phyloP scores from a whole-genome alignment of 2,113 vertebrate genomes.

The Hippocampus barbouri region DNA sequence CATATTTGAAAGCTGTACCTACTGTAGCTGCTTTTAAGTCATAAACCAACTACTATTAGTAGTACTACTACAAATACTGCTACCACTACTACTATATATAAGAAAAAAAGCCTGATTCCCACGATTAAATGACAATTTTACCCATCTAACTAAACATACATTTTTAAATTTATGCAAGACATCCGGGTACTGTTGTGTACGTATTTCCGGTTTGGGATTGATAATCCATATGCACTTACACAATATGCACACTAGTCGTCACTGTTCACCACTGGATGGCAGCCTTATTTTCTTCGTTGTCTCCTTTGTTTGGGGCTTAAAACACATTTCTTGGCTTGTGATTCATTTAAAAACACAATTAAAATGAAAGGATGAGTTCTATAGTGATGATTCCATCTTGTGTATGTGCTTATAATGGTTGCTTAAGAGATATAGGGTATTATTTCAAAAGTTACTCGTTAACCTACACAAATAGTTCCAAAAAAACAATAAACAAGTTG shows the following conservation, averaged over 20 bases:
- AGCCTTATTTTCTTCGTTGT: neutral
- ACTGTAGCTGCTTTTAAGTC: neutral
- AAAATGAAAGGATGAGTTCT: neutral
- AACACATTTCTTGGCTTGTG: neutral
- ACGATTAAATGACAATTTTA: neutral
- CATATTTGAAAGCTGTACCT: neutral
- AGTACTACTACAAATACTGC: neutral
- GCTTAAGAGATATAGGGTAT: neutral
- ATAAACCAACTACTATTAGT: neutral
- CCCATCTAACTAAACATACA: too few species aligned
- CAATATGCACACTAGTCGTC: neutral
- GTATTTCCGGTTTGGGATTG: neutral
- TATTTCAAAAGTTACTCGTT: neutral
- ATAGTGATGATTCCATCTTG: neutral
- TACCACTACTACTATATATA: neutral
- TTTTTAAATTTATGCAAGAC: neutral
- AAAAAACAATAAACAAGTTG: neutral
- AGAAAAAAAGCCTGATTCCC: neutral
- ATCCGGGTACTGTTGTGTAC: neutral
- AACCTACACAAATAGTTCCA: neutral
- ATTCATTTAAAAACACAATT: neutral
- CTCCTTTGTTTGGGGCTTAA: neutral
- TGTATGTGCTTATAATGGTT: neutral
- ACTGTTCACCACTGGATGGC: constrained; percentile 60
- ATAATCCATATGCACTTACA: neutral